phyloP scores from a whole-genome alignment of 2,113 vertebrate genomes.

The Hemichromis elongatus region DNA sequence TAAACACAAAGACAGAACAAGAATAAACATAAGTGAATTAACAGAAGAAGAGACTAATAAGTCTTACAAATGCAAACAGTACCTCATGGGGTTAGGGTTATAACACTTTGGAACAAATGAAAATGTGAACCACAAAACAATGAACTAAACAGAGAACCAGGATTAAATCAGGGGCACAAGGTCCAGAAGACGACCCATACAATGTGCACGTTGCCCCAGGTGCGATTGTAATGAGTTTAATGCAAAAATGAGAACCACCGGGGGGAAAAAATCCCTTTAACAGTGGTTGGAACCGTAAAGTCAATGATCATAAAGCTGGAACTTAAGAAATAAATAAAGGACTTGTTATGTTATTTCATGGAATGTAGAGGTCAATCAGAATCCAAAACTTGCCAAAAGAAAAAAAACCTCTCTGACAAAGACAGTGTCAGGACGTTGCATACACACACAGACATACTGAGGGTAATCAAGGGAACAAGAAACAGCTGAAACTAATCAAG shows the following conservation, averaged over 20 bases:
- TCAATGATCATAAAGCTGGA: background rate
- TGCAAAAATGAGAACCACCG: background rate
- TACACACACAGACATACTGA: background rate
- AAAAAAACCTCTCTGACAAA: background rate
- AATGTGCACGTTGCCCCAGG: background rate
- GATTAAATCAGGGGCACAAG: background rate
- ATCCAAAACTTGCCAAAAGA: background rate
- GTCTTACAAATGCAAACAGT: background rate
- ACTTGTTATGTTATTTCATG: background rate
- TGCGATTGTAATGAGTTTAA: background rate
- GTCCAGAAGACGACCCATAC: background rate
- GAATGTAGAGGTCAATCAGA: fast-evolving
- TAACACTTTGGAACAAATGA: background rate
- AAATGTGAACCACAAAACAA: background rate
- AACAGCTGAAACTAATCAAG: background rate
- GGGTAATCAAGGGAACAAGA: background rate
- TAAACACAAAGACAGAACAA: background rate
- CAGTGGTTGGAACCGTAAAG: background rate
- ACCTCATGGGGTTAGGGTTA: too few species aligned
- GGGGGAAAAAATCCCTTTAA: background rate
- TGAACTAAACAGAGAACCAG: background rate
- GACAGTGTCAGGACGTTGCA: background rate
- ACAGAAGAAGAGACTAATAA: background rate
- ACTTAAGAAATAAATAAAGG: background rate
- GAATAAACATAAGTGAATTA: background rate